Percentiles rank a stretch among this genome's conserved stretches.
These are phyloP conservation scores for Zoanthus sansibaricus DNA, from an alignment of 92 coral and sea anemone species.

Conservation along the genomic window DNA sequence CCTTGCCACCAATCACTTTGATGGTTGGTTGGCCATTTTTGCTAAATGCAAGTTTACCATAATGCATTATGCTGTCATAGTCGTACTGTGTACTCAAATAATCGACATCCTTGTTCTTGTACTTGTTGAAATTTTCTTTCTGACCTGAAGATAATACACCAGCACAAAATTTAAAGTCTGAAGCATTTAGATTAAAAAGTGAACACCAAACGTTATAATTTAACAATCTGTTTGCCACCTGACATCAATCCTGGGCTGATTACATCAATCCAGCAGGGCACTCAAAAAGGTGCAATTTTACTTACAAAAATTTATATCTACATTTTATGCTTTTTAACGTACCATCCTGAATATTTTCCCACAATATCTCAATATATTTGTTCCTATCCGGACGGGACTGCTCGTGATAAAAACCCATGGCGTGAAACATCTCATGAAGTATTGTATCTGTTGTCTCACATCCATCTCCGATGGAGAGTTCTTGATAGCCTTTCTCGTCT, in stretches of 20 bases:
- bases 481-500: conserved; percentile 29
- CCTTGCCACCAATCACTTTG: conserved; percentile 17
- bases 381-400: conserved; percentile 44
- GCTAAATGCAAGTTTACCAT: conserved; percentile 40
- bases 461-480: conserved; percentile 39
- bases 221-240: too few species aligned
- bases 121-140: conserved; percentile 27
- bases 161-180: not conserved
- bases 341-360: conserved; percentile 32
- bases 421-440: conserved; percentile 46
- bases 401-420: conserved; percentile 40
- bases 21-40: conserved; percentile 34
- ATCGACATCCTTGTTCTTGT: conserved; percentile 38
- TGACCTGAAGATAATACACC: conserved; percentile 1
- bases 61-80: conserved; percentile 43
- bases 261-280: too few species aligned
- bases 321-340: too few species aligned
- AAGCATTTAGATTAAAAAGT: too few species aligned
- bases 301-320: too few species aligned
- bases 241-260: too few species aligned
- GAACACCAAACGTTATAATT: too few species aligned
- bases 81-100: conserved; percentile 35
- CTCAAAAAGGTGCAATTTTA: too few species aligned
- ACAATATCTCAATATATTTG: conserved; percentile 25
- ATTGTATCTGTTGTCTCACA: conserved; percentile 44